Percentiles rank a stretch among this genome's conserved stretches.
These are phyloP conservation scores for Pocillopora grandis DNA, from an alignment of 92 coral and sea anemone genomes.

Conservation along the genomic window DNA sequence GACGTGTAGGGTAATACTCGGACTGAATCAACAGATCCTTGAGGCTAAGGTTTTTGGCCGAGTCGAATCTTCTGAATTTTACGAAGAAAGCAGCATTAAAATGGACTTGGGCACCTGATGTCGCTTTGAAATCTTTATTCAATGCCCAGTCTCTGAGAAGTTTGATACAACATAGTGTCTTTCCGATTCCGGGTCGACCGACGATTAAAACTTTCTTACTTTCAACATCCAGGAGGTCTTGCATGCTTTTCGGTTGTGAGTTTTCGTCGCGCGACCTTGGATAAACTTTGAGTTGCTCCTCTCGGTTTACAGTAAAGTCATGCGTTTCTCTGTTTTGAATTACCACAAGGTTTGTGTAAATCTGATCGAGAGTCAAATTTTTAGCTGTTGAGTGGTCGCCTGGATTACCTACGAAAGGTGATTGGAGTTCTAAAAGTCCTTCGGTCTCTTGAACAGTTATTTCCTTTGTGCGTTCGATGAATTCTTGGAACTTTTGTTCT, in stretches of 20 bases:
- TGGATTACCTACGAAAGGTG: not conserved
- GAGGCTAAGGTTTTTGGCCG: not conserved
- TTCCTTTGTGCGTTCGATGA: no score
- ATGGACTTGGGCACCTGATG: not conserved
- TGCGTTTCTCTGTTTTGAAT: not conserved
- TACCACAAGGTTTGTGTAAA: not conserved
- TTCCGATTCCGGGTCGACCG: no score
- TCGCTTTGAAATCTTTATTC: not conserved
- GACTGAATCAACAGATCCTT: conserved; percentile 27
- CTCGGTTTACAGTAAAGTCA: not conserved
- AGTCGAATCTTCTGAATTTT: conserved; percentile 35
- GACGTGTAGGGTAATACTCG: not conserved
- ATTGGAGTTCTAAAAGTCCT: not conserved
- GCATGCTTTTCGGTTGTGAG: no score
- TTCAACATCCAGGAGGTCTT: not conserved
- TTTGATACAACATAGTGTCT: conserved; percentile 11
- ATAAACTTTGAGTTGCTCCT: not conserved
- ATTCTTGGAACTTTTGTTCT: no score
- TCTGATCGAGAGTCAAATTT: not conserved
- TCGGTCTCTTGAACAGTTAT: no score
- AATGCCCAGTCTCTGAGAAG: conserved; percentile 51
- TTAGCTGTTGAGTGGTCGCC: not conserved
- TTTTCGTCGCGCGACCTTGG: not conserved
- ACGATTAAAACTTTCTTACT: conserved; percentile 16
- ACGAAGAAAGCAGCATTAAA: not conserved